Conservation (phyloP, 2,888 invertebrate species). For the Ganaspis brasiliensis region DNA sequence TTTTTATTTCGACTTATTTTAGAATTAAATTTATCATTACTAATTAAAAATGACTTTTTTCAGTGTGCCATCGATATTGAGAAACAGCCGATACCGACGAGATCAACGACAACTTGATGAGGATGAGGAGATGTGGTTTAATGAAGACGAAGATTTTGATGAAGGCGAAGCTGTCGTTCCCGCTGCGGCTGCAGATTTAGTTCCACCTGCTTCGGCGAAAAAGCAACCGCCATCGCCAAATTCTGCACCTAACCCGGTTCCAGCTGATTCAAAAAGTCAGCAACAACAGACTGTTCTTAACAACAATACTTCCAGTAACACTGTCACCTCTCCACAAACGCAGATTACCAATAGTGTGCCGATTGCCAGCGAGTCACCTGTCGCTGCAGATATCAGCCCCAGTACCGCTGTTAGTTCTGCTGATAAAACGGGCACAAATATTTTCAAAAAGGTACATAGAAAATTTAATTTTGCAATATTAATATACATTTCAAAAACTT, state of each 20-base stretch:
- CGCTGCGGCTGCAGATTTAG: constrained; percentile 79
- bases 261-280: constrained; percentile 75
- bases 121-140: constrained; percentile 99
- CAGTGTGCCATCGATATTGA: constrained; percentile 91
- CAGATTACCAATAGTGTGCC: constrained; percentile 76
- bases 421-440: constrained; percentile 80
- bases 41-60: no score
- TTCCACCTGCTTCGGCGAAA: constrained; percentile 77
- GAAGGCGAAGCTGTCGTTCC: constrained; percentile 86
- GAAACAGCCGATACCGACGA: constrained; percentile 91
- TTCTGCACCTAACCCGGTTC: constrained; percentile 70
- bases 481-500: no score
- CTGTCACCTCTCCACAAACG: constrained; percentile 77
- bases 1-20: no score
- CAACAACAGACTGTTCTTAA: constrained; percentile 76
- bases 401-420: constrained; percentile 74
- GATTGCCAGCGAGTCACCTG: constrained; percentile 73
- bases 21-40: no score
- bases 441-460: constrained; percentile 80
- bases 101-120: constrained; percentile 97
- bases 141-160: constrained; percentile 96
- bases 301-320: constrained; percentile 80
- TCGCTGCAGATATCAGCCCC: constrained; percentile 72
- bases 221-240: constrained; percentile 75
- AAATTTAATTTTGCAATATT: constrained; percentile 14